These are phyloP conservation scores for Acanthosoma haemorrhoidale DNA, from an alignment of 2,888 invertebrate species.

Conservation along the genomic window DNA sequence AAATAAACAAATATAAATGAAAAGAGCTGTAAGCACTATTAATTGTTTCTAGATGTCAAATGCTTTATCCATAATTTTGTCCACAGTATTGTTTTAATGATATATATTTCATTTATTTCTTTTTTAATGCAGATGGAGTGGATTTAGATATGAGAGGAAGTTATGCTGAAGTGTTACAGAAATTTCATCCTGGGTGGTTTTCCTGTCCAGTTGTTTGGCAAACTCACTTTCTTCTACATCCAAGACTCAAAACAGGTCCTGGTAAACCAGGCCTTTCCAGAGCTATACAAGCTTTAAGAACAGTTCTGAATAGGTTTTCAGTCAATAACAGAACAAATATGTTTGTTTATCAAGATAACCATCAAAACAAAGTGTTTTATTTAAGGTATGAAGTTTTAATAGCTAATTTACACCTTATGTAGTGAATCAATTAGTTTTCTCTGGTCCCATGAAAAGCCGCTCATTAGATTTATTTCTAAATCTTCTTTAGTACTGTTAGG, in stretches of 20 bases:
- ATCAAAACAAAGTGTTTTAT: constrained; percentile 60
- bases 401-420: neutral
- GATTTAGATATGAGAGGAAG: constrained; percentile 32
- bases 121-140: constrained; percentile 25
- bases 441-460: too few relatives aligned
- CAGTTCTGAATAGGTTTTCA: constrained; percentile 62
- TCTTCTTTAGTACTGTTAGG: too few relatives aligned
- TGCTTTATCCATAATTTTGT: too few relatives aligned
- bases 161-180: constrained; percentile 25
- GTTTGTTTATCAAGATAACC: constrained; percentile 66
- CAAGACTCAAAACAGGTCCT: constrained; percentile 60
- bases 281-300: constrained; percentile 59
- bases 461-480: too few relatives aligned
- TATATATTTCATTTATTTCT: too few relatives aligned
- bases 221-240: constrained; percentile 62
- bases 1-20: too few relatives aligned
- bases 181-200: constrained; percentile 59
- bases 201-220: constrained; percentile 70
- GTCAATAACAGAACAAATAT: constrained; percentile 68
- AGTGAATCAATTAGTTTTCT: too few relatives aligned
- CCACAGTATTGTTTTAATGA: too few relatives aligned
- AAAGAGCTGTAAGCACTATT: too few relatives aligned
- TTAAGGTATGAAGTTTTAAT: constrained; percentile 45
- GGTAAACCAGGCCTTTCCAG: constrained; percentile 56
- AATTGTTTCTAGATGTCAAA: too few relatives aligned